Conservation (phyloP, 2,113 vertebrate genomes). For the Lanius collurio region DNA sequence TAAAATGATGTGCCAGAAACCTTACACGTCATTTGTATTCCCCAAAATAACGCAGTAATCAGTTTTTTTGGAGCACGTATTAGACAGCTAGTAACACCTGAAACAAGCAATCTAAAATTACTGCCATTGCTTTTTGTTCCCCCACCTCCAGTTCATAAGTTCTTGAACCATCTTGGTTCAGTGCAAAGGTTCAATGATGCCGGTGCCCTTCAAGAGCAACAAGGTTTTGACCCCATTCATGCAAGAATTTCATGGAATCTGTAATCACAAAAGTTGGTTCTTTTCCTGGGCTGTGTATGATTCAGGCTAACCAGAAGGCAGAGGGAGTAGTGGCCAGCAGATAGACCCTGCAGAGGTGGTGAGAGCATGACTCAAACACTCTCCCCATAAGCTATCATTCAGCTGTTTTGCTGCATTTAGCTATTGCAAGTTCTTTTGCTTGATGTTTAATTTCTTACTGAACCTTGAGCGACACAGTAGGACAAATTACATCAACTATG, state of each 20-base stretch:
- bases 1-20: background rate
- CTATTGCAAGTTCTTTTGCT: background rate
- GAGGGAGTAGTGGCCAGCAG: background rate
- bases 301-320: background rate
- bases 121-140: background rate
- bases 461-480: background rate
- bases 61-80: rapidly evolving
- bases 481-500: background rate
- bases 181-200: background rate
- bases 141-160: background rate
- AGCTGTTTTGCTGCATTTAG: background rate
- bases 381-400: background rate
- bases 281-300: background rate
- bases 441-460: constrained; percentile 46
- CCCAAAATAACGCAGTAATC: background rate
- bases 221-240: background rate
- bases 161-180: background rate
- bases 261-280: background rate
- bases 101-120: background rate
- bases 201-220: background rate
- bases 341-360: background rate
- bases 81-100: background rate
- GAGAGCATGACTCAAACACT: background rate
- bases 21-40: background rate
- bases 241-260: background rate